Evolutionary conservation across 2,113 vertebrate genomes (phyloP).

Genomic region (Psilopsiagon aymara): DNA sequence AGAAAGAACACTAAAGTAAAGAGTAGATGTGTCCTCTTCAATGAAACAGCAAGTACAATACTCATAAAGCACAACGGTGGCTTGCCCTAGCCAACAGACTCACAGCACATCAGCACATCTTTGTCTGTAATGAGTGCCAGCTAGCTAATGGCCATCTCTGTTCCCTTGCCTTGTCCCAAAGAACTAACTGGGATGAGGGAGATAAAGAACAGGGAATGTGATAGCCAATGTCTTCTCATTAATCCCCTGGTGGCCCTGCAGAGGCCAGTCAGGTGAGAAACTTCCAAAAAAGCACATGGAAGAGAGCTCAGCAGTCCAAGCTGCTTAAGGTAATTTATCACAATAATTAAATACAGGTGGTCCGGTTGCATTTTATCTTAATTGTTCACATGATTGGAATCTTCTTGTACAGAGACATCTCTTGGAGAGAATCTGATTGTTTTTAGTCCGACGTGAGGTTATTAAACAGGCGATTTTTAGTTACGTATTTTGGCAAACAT

Average conservation of each 20-base stretch:
- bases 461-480: neutral
- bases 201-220: neutral
- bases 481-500: slow-evolving; percentile 7
- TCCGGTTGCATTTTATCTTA: neutral
- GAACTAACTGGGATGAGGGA: neutral
- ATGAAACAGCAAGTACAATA: neutral
- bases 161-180: neutral
- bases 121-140: neutral
- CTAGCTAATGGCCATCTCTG: neutral
- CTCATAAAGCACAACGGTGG: neutral
- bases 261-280: neutral
- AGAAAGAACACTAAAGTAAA: neutral
- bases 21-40: neutral
- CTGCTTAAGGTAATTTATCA: slow-evolving; percentile 7
- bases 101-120: neutral
- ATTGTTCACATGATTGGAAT: neutral
- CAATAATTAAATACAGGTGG: slow-evolving; percentile 21
- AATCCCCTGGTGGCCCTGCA: neutral
- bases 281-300: neutral
- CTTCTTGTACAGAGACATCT: neutral
- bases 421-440: neutral
- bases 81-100: neutral
- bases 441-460: neutral
- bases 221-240: neutral
- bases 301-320: neutral